These are phyloP conservation scores for Perodicticus potto DNA, from an alignment of 2,797 vertebrate genomes.

Conservation along the genomic window DNA sequence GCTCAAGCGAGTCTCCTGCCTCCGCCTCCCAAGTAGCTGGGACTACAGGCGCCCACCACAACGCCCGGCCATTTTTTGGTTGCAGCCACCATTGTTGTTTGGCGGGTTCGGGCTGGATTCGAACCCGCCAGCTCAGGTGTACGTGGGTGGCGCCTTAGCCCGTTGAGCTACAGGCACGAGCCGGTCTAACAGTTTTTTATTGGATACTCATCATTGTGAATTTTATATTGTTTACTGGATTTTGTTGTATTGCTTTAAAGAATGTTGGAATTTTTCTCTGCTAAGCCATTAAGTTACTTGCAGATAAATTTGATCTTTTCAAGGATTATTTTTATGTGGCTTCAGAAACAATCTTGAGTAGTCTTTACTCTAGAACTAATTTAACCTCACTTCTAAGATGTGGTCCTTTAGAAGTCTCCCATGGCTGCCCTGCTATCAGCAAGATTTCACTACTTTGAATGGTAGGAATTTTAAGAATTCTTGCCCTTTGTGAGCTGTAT, in stretches of 20 bases:
- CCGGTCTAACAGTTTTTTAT: not conserved
- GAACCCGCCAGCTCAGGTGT: too few species aligned
- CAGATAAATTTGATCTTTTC: not conserved
- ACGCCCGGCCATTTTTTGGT: too few species aligned
- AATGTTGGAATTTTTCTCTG: not conserved
- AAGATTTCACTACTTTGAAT: not conserved
- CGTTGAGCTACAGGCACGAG: too few species aligned
- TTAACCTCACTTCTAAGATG: not conserved
- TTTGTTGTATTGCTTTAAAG: slow-evolving; percentile 41
- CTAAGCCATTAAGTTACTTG: not conserved
- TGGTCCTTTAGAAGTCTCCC: not conserved
- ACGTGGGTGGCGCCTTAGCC: too few species aligned
- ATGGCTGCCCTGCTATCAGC: not conserved
- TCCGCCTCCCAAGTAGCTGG: too few species aligned
- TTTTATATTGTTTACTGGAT: slow-evolving; percentile 37
- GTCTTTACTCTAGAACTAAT: not conserved
- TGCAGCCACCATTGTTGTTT: too few species aligned
- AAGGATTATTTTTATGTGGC: slow-evolving; percentile 12
- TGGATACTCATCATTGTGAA: not conserved
- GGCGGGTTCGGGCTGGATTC: too few species aligned
- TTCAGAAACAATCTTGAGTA: not conserved
- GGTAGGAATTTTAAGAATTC: not conserved
- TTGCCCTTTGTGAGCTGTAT: not conserved
- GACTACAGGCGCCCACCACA: too few species aligned
- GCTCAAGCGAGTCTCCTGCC: too few species aligned